Conservation (phyloP, 2,797 vertebrate species). For the Aotus griseimembra region DNA sequence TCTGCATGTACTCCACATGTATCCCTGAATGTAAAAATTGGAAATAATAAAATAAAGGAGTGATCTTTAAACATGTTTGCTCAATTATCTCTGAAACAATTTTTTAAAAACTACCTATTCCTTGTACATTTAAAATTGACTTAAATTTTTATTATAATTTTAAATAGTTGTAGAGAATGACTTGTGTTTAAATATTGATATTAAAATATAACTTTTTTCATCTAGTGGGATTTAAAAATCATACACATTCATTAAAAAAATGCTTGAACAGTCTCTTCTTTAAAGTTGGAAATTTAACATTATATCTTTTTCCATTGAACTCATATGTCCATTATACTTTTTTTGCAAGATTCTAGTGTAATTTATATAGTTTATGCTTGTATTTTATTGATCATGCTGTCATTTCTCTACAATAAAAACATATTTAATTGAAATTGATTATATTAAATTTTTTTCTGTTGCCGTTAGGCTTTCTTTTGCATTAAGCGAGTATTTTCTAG, state of each 20-base stretch:
- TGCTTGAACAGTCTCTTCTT: neutral
- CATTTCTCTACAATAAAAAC: constrained; percentile 16
- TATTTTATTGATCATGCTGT: neutral
- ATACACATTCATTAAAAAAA: neutral
- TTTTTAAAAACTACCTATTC: neutral
- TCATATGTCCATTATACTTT: neutral
- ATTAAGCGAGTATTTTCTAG: neutral
- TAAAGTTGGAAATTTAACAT: neutral
- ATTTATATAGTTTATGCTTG: neutral
- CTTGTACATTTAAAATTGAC: neutral
- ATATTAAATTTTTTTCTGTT: neutral
- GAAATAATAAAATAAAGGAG: neutral
- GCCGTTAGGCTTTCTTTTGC: neutral
- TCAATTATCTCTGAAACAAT: neutral
- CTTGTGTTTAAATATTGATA: neutral
- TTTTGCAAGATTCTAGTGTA: neutral
- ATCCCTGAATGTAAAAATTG: neutral
- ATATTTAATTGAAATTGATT: neutral
- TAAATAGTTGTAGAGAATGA: neutral
- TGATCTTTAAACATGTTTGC: neutral
- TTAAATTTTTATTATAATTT: neutral
- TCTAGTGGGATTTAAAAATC: neutral
- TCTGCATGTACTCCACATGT: neutral
- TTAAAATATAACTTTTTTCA: neutral
- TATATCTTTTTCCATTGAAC: neutral